A percentile compares a stretch with the other conserved stretches of the same genome.
Evolutionary conservation across 2,113 vertebrate genomes (phyloP).

Genomic region (Aegotheles bennettii): DNA sequence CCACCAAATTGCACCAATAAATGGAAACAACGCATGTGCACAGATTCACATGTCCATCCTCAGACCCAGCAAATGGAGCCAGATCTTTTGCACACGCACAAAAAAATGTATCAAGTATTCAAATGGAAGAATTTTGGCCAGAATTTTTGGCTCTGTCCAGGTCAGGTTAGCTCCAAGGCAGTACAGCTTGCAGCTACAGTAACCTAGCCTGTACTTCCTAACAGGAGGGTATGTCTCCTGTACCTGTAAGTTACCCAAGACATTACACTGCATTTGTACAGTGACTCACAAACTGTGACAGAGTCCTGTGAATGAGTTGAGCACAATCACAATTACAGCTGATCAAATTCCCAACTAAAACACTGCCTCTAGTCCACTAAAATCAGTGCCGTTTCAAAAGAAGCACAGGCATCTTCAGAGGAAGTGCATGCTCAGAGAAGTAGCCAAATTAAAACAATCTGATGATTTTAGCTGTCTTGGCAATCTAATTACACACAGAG

Average conservation of each 20-base stretch:
- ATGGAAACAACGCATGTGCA: rapidly evolving
- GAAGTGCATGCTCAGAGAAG: not conserved
- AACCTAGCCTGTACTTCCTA: too few species aligned
- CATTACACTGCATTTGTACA: rapidly evolving
- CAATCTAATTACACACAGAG: not conserved
- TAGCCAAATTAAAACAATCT: not conserved
- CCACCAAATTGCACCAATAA: not conserved
- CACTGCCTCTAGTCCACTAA: not conserved
- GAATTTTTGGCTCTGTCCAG: not conserved
- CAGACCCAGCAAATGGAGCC: not conserved
- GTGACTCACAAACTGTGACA: not conserved
- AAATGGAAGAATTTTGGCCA: not conserved
- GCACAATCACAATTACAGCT: not conserved
- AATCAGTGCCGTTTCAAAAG: not conserved
- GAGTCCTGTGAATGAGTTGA: rapidly evolving
- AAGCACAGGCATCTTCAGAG: not conserved
- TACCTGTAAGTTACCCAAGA: not conserved
- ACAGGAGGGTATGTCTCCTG: too few species aligned
- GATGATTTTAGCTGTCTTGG: not conserved
- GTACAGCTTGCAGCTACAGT: not conserved
- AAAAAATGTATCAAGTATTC: too few species aligned
- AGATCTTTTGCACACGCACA: not conserved
- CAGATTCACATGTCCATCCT: too few species aligned
- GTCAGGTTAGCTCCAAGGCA: not conserved
- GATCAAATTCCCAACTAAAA: not conserved